Evolutionary conservation across 1,140 invertebrate genomes (phyloP).

Genomic region (Calephelis nemesis): DNA sequence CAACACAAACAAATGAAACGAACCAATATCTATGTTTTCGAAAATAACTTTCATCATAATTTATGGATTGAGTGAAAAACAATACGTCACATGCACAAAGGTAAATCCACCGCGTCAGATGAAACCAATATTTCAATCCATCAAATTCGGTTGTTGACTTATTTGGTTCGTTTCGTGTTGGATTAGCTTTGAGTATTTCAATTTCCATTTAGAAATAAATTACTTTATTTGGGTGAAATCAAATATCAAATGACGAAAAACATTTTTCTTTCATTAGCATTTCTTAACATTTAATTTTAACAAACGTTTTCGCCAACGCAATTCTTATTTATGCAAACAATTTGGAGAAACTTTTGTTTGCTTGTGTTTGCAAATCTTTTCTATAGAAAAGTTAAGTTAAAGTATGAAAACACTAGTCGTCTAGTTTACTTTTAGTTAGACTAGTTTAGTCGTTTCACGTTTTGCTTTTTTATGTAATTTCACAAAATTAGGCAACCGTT

Average conservation of each 20-base stretch:
- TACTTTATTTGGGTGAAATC: conserved; percentile 14
- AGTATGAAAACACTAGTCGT: too few species aligned
- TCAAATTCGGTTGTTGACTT: conserved; percentile 19
- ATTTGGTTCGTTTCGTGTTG: conserved; percentile 10
- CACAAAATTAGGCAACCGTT: too few species aligned
- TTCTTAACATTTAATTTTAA: too few species aligned
- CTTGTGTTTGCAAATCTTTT: too few species aligned
- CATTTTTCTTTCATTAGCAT: too few species aligned
- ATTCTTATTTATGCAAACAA: too few species aligned
- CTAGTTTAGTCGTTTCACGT: too few species aligned
- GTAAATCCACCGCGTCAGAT: conserved; percentile 19
- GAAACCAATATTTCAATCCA: conserved; percentile 17
- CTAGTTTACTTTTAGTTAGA: too few species aligned
- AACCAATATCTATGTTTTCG: neutral
- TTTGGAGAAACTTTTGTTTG: too few species aligned
- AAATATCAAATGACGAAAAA: neutral
- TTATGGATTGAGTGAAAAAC: conserved; percentile 5
- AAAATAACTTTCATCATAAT: conserved; percentile 1
- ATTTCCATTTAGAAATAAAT: conserved; percentile 17
- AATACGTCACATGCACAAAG: conserved; percentile 23
- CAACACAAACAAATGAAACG: neutral
- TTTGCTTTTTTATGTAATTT: too few species aligned
- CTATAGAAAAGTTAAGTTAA: too few species aligned
- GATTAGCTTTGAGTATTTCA: conserved; percentile 13
- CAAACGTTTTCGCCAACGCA: too few species aligned